Base-by-base conservation (phyloP, 2,797 vertebrate species). In the Capromys pilorides region DNA sequence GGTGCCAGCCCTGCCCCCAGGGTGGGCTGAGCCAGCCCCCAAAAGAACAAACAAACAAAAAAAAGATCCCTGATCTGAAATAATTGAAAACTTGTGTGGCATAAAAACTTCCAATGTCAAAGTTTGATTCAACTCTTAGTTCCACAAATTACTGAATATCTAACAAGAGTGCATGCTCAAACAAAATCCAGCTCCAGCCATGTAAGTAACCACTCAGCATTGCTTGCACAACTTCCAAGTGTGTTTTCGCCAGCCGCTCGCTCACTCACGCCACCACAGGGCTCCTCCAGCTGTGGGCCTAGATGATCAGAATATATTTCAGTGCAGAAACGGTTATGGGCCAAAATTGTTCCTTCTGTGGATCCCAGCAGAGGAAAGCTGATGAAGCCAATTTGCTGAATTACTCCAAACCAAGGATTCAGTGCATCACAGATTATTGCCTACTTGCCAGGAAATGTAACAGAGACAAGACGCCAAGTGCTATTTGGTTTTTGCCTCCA, bases 301-400 rank as follows among this genome's bases (percentile, higher is more conserved):
- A 88, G 36, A 66, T 83, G 61, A 57, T 86, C 73, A 49, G 39
- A 87, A 82, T 22, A 49, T 86, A 91, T 83, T 94, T 95, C 67
- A 54, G 54, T 39, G 69, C 19, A 28, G 88, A 94, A 88, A 92
- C 66, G 33, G 85, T 71, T 91, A 90, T 18, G 78, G 83, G 88
- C 93, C 80, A 84, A 95, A 94, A 96, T n/a, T 66, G 7, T 33
- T 88, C 86, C 83, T 11, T 95, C 84, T 18, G 57, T 59, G 77
- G 61, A 87, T 90, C 80, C 87, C 75, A 19, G 88, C 62, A 88
- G 71, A 91, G 80, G 62, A 67, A 95, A 88, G 80, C 89, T 75
- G 91, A 96, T 94, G 36, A 94, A 94, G 80, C 62, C 95, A 94
- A 84, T 91, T 96, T 89, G 75, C 93, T 69, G 75, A 93, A 91